Percentiles rank a stretch among this genome's conserved stretches.
phyloP scores from a whole-genome alignment of 2,888 invertebrate species.

The Neria commutata region DNA sequence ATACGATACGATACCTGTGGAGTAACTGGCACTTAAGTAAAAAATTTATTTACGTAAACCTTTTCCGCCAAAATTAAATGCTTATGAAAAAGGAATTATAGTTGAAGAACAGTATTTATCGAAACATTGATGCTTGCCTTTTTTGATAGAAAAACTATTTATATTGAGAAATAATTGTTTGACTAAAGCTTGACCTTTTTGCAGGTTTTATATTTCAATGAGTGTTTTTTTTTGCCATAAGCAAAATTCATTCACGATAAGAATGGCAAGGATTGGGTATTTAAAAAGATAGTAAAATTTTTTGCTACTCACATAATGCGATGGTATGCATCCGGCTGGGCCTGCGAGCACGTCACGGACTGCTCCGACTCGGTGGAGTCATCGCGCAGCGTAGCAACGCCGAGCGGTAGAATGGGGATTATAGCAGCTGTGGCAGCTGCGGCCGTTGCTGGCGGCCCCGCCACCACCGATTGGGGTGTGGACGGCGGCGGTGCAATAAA shows the following conservation, averaged over 20 bases:
- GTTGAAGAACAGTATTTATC: too few species aligned
- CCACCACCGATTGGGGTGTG: conserved; percentile 58
- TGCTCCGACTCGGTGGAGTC: conserved; percentile 63
- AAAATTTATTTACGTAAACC: too few species aligned
- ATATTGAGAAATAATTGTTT: too few species aligned
- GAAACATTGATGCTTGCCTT: too few species aligned
- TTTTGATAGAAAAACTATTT: too few species aligned
- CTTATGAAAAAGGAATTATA: too few species aligned
- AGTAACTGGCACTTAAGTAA: too few species aligned
- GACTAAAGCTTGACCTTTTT: too few species aligned
- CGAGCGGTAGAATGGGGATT: conserved; percentile 61
- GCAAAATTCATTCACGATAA: neutral
- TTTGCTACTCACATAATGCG: conserved; percentile 60
- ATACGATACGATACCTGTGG: too few species aligned
- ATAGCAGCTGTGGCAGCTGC: conserved; percentile 63
- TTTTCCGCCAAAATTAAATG: too few species aligned
- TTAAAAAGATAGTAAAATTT: neutral
- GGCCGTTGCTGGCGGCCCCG: conserved; percentile 63
- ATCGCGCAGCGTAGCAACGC: conserved; percentile 62
- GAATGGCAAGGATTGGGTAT: neutral
- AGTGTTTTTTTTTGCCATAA: too few species aligned
- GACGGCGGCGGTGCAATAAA: conserved; percentile 50
- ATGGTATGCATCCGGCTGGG: conserved; percentile 61
- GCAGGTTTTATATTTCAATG: too few species aligned
- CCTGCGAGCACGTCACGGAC: conserved; percentile 61